Evolutionary conservation across 2,888 invertebrate genomes (phyloP), one percentile per base, ranked within the genome.

Genomic region (Zygaena filipendulae): DNA sequence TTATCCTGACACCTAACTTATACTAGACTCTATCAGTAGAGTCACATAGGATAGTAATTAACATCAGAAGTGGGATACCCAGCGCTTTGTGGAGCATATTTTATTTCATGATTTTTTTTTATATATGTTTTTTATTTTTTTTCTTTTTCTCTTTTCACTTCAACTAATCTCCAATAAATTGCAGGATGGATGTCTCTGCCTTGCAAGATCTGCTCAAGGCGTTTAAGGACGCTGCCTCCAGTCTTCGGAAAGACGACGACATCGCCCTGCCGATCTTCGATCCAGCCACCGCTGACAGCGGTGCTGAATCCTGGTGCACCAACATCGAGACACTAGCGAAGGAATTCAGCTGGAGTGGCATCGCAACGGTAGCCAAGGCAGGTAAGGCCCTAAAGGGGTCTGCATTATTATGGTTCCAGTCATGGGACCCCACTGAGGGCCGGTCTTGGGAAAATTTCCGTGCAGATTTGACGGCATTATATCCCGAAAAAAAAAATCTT

Each of bases 41-140:
- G n/a, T n/a, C n/a, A n/a, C n/a, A n/a, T n/a, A n/a, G n/a, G n/a
- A n/a, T n/a, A n/a, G n/a, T n/a, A n/a, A n/a, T n/a, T n/a, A n/a
- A n/a, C n/a, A n/a, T n/a, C n/a, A n/a, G n/a, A n/a, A n/a, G n/a
- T n/a, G n/a, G n/a, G n/a, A n/a, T n/a, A n/a, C n/a, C n/a, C n/a
- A n/a, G n/a, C n/a, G n/a, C n/a, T n/a, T n/a, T n/a, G n/a, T 53
- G 87, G 77, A 64, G 92, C 75, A 45, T 38, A 55, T 31, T 42
- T 42, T 29, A 11, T 12, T 28, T 25, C 1, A 8, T 12, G 10
- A 22, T 29, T 30, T 11, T 22, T 25, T 19, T 27, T 25, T 27
- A 14, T n/a, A n/a, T n/a, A n/a, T n/a, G n/a, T n/a, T n/a, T n/a
- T n/a, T n/a, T n/a, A n/a, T n/a, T n/a, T n/a, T 19, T 23, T 21